Base-by-base conservation (phyloP, 2,888 invertebrate genomes). In the Halocaridina rubra region DNA sequence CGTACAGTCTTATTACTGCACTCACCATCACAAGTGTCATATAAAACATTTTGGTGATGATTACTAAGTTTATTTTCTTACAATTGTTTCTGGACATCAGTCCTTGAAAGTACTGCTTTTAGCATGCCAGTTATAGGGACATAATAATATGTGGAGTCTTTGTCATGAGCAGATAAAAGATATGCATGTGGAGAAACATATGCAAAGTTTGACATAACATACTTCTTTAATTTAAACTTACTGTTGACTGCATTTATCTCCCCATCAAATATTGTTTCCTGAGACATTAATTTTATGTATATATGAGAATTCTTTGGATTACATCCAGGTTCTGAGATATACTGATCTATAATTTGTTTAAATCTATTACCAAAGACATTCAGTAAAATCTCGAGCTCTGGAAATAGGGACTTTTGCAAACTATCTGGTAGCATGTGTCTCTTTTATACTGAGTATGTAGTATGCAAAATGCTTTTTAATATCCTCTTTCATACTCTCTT, bases 11-110 rank as follows among this genome's bases (percentile, higher is more conserved):
- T 39, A 39, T 39, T 39, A 39, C 39, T 39, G 39, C 39, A 39
- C 27, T 74, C 74, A 71, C 74, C 74, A 74, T 74, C 74, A 39
- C 74, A 74, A 39, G 2, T 30, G 46, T 74, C 74, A 74, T 74
- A 74, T 22, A 74, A 4, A 39, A 74, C 46, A 74, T 33, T 32
- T 22, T 29, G 27, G 29, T 29, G 3, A 16, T n/a, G n/a, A 30
- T 22, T 30, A 71, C 39, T 39, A 39, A 8, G 13, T 39, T 39
- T 13, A 39, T 39, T 30, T 30, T 29, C 3, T 30, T 71, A 19
- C 32, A 32, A 13, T 30, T 19, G 32, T 30, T 30, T 7, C 71
- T 71, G 8, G 71, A 16, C 19, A 30, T 27, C 13, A 5, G 16
- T 19, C 27, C 29, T 30, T 5, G 8, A 22, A 24, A 27, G 22